Conservation (phyloP, 2,888 invertebrate genomes). For the Standfussiana lucernea region DNA sequence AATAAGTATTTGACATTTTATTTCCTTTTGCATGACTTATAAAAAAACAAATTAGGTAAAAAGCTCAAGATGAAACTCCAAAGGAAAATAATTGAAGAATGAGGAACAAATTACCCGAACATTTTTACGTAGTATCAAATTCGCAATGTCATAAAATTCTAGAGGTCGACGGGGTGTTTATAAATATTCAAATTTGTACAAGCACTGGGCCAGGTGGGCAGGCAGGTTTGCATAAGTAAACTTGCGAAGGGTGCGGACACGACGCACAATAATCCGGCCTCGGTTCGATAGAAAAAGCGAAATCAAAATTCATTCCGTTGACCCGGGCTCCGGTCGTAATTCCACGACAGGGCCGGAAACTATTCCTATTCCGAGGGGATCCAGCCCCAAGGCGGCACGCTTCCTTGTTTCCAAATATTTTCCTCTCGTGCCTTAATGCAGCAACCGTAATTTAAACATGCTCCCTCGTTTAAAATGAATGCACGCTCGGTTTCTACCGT, state of each 20-base stretch:
- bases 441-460: slow-evolving; percentile 79
- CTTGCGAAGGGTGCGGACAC: slow-evolving; percentile 72
- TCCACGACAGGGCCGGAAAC: slow-evolving; percentile 82
- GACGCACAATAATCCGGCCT: slow-evolving; percentile 79
- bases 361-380: slow-evolving; percentile 87
- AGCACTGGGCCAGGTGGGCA: slow-evolving; percentile 73
- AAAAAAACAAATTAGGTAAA: slow-evolving; percentile 67
- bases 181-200: slow-evolving; percentile 83
- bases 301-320: slow-evolving; percentile 89
- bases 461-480: slow-evolving; percentile 73
- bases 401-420: slow-evolving; percentile 81
- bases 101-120: slow-evolving; percentile 62
- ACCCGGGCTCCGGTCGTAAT: slow-evolving; percentile 83
- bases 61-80: slow-evolving; percentile 55
- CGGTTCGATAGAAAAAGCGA: slow-evolving; percentile 83
- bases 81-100: slow-evolving; percentile 70
- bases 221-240: slow-evolving; percentile 82
- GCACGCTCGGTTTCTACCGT: slow-evolving; percentile 67
- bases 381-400: slow-evolving; percentile 77
- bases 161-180: slow-evolving; percentile 71
- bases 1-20: slow-evolving; percentile 22
- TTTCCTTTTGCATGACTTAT: slow-evolving; percentile 58
- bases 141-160: slow-evolving; percentile 76
- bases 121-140: slow-evolving; percentile 73
- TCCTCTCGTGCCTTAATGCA: slow-evolving; percentile 68